Percentiles rank a stretch among this genome's conserved stretches.
These are phyloP conservation scores for Sphaeramia orbicularis DNA, from an alignment of 2,797 vertebrate genomes.

Conservation along the genomic window DNA sequence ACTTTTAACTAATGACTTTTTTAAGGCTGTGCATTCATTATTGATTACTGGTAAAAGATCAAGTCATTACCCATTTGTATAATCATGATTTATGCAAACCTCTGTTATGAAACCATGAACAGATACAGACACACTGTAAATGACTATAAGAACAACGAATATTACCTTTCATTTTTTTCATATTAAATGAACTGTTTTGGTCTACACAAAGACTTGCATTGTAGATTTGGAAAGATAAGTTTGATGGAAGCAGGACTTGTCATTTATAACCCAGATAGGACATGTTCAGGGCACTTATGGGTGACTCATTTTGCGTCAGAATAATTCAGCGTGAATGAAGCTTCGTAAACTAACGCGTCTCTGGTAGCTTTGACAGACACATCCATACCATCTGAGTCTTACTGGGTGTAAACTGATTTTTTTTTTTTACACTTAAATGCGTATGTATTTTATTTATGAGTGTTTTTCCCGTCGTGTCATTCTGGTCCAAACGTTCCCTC, in stretches of 20 bases:
- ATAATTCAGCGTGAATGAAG: conserved; percentile 27
- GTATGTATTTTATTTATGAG: too few relatives aligned
- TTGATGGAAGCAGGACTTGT: background rate
- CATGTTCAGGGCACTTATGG: conserved; percentile 3
- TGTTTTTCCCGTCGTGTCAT: too few relatives aligned
- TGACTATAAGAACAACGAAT: background rate
- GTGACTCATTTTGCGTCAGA: conserved; percentile 50
- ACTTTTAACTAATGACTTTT: too few relatives aligned
- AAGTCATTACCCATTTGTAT: too few relatives aligned
- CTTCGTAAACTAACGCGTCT: background rate
- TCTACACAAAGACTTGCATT: background rate
- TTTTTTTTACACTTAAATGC: too few relatives aligned
- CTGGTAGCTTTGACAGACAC: too few relatives aligned
- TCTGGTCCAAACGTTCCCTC: conserved; percentile 6
- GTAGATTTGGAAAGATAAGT: background rate
- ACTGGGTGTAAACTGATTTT: too few relatives aligned
- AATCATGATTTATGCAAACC: too few relatives aligned
- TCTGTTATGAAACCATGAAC: background rate
- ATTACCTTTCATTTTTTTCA: background rate
- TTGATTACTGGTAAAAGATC: too few relatives aligned
- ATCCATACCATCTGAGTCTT: too few relatives aligned
- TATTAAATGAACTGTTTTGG: background rate
- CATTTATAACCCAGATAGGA: too few relatives aligned
- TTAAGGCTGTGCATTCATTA: too few relatives aligned
- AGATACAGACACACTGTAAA: background rate